These are phyloP conservation scores for Crotalus tigris DNA, from an alignment of 2,113 vertebrate genomes.

Conservation along the genomic window DNA sequence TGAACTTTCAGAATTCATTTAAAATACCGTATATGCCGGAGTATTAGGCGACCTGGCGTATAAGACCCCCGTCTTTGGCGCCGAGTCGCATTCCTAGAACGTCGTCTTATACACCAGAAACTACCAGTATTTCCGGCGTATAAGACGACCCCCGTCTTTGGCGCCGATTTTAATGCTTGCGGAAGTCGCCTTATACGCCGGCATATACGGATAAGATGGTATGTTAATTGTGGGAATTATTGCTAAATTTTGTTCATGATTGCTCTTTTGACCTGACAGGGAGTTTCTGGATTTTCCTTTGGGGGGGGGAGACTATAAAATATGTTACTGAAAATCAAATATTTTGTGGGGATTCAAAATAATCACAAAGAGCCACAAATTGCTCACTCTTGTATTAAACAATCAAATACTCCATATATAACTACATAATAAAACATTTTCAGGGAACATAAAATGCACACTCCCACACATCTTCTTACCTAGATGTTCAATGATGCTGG, in stretches of 20 bases:
- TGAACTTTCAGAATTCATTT: not conserved
- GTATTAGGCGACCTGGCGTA: no score
- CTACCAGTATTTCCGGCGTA: no score
- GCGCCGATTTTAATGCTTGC: no score
- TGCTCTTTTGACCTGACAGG: not conserved
- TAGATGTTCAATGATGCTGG: constrained; percentile 83
- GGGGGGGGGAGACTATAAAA: not conserved
- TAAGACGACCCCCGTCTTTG: no score
- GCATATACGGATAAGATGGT: not conserved
- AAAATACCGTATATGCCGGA: not conserved
- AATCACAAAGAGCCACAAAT: not conserved
- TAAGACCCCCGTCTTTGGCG: no score
- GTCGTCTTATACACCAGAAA: no score
- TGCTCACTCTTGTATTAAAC: not conserved
- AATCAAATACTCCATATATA: not conserved
- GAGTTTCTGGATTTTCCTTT: not conserved
- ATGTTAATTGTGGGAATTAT: not conserved
- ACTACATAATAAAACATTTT: not conserved
- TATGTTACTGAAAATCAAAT: not conserved
- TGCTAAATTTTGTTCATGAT: not conserved
- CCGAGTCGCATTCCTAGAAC: no score
- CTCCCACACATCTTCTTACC: constrained; percentile 67
- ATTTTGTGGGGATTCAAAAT: not conserved
- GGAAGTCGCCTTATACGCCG: no score
- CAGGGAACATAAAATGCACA: not conserved